Evolutionary conservation across 2,888 invertebrate species (phyloP), one percentile per base, ranked within the genome.

Genomic region (Cyrtodaria siliqua): DNA sequence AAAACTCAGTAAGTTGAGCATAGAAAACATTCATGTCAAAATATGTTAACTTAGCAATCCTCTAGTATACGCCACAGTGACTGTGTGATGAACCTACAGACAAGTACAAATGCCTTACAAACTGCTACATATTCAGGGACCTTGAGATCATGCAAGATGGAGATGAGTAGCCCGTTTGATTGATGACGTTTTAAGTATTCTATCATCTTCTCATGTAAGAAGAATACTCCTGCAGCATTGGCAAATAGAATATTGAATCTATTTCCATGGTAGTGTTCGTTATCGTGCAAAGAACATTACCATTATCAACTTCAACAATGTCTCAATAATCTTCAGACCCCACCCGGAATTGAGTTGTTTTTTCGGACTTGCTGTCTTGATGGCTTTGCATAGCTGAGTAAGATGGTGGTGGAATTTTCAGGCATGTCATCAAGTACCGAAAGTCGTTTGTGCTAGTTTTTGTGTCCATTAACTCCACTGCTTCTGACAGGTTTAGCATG

Each of bases 221-320:
- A 66, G 29, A 61, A 66, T 8, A 55, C 33, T 14, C 50, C 18
- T n/a, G 60, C 59, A 6, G 64, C 52, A 24, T 52, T 59, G 20
- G 64, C 56, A 74, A 85, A 83, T 33, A 80, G 33, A 12, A 82
- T 69, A 33, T 82, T 84, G 33, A 84, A 84, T 2, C 79, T 42
- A 42, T 82, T 84, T 4, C 80, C 82, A 38, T 61, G 62, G 40
- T 78, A 84, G 18, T 40, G 49, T 47, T 74, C 56, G 3, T n/a
- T n/a, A n/a, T n/a, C n/a, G n/a, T n/a, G n/a, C n/a, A n/a, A n/a
- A n/a, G n/a, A n/a, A n/a, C n/a, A n/a, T n/a, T n/a, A n/a, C n/a
- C n/a, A n/a, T n/a, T n/a, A n/a, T n/a, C n/a, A n/a, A n/a, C n/a
- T n/a, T n/a, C n/a, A n/a, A n/a, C n/a, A n/a, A n/a, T n/a, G n/a